Conservation (phyloP, 2,888 invertebrate species). For the Drosophila diplacantha region DNA sequence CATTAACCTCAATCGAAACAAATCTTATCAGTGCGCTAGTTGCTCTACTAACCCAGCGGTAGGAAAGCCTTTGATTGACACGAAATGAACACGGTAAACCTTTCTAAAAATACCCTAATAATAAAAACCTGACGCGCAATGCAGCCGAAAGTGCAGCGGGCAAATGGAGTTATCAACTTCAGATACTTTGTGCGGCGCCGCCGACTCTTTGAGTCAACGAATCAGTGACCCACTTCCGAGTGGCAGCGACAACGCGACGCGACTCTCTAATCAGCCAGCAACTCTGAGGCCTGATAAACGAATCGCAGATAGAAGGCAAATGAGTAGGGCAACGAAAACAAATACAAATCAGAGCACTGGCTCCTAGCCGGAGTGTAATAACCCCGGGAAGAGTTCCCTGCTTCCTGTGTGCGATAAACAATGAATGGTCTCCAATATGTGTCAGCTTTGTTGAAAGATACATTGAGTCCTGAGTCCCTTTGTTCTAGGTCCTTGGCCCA, state of each 20-base stretch:
- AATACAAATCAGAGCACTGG: constrained; percentile 25
- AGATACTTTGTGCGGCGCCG: constrained; percentile 50
- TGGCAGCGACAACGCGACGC: constrained; percentile 29
- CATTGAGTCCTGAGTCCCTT: constrained; percentile 24
- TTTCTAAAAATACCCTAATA: constrained; percentile 1
- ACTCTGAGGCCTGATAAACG: constrained; percentile 37
- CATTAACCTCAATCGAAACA: constrained; percentile 10
- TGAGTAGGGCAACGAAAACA: constrained; percentile 15
- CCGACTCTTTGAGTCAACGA: constrained; percentile 39
- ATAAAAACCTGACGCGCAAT: constrained; percentile 19
- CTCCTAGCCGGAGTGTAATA: constrained; percentile 37
- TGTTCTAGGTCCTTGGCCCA: constrained; percentile 37
- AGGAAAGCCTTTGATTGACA: constrained; percentile 20
- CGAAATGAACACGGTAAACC: constrained; percentile 20
- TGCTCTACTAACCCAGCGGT: constrained; percentile 32
- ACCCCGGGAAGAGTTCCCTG: constrained; percentile 28
- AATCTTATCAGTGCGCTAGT: constrained; percentile 11
- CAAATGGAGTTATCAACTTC: constrained; percentile 25
- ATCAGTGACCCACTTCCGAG: constrained; percentile 53
- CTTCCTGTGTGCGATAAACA: constrained; percentile 43
- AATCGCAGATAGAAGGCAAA: constrained; percentile 17
- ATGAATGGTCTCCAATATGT: constrained; percentile 51
- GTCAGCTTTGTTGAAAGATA: constrained; percentile 59
- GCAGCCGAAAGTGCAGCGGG: constrained; percentile 27
- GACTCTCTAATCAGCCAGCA: constrained; percentile 56